Conservation (phyloP, 2,113 vertebrate genomes). For the Nipponia nippon region DNA sequence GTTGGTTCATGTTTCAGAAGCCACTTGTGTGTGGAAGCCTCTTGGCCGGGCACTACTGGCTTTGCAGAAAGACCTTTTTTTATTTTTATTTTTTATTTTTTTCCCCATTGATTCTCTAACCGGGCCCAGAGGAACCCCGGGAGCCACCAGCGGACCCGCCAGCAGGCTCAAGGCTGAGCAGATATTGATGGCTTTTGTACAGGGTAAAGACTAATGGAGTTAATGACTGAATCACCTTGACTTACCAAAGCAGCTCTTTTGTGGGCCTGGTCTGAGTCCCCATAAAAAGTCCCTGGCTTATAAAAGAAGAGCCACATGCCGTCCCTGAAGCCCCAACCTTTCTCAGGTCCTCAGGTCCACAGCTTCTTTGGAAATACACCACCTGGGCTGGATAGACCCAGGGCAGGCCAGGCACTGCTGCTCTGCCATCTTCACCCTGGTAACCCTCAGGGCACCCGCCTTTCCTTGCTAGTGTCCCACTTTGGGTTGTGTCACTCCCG, state of each 20-base stretch:
- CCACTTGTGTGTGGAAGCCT: slow-evolving; percentile 50
- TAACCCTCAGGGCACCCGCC: neutral
- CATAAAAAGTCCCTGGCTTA: neutral
- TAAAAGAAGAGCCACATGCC: neutral
- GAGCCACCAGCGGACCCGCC: neutral
- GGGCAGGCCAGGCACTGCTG: neutral
- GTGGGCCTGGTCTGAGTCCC: neutral
- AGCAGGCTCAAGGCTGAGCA: neutral
- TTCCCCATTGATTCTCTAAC: neutral
- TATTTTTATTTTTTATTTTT: neutral
- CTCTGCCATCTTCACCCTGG: neutral
- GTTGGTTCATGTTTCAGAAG: slow-evolving; percentile 56
- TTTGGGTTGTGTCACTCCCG: neutral
- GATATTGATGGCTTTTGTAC: neutral
- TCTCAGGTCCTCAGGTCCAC: neutral
- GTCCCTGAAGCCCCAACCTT: neutral
- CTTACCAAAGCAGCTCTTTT: neutral
- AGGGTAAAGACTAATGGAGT: neutral
- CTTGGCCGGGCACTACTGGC: slow-evolving; percentile 17
- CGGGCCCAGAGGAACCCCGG: neutral
- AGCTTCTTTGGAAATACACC: neutral
- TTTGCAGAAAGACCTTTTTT: neutral
- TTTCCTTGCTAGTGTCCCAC: neutral
- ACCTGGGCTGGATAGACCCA: neutral
- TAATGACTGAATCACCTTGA: neutral